A percentile compares a stretch with the other conserved stretches of the same genome.
Evolutionary conservation across 2,113 vertebrate species (phyloP).

Genomic region (Crocuta crocuta): DNA sequence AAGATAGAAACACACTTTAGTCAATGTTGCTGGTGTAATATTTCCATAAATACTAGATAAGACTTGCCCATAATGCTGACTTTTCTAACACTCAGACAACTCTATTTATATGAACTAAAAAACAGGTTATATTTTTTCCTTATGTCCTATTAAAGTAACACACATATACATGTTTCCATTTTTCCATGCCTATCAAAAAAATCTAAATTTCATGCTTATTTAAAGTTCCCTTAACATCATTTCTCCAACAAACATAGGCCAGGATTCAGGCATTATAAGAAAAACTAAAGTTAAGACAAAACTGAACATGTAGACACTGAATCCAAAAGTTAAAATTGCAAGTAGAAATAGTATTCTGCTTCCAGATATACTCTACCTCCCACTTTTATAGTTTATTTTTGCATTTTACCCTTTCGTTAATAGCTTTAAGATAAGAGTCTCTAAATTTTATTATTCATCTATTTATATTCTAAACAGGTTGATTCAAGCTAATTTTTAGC

Average conservation of each 20-base stretch:
- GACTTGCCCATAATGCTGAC: not conserved
- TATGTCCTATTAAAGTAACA: not conserved
- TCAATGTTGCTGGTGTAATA: not conserved
- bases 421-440: not conserved
- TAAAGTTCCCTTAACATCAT: not conserved
- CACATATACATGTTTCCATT: not conserved
- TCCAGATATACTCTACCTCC: not conserved
- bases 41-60: not conserved
- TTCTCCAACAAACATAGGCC: not conserved
- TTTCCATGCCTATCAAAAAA: not conserved
- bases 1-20: not conserved
- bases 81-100: not conserved
- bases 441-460: not conserved
- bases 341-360: not conserved
- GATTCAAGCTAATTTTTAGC: not conserved
- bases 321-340: not conserved
- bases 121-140: not conserved
- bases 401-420: not conserved
- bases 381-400: not conserved
- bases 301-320: not conserved
- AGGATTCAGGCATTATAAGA: not conserved
- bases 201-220: conserved; percentile 19
- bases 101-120: not conserved
- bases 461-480: not conserved
- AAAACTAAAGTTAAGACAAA: not conserved